A percentile compares a stretch with the other conserved stretches of the same genome.
phyloP scores from a whole-genome alignment of 2,797 vertebrate genomes.

The Stomatorhinus walkeri region DNA sequence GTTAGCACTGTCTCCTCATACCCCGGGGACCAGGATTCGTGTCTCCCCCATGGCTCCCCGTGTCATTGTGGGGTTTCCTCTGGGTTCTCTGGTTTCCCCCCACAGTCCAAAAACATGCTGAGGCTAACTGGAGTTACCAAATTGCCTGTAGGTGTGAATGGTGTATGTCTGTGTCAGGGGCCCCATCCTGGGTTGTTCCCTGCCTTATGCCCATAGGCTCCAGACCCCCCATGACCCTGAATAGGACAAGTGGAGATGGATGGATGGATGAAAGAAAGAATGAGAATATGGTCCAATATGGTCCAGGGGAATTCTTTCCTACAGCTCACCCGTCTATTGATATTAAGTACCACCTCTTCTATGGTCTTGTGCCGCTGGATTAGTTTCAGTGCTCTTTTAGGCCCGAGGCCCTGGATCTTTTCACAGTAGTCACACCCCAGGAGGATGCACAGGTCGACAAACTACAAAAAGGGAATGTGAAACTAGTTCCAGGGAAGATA shows the following conservation, averaged over 20 bases:
- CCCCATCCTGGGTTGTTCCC: neutral
- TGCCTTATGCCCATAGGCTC: neutral
- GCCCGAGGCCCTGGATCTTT: conserved; percentile 66
- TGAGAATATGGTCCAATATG: neutral
- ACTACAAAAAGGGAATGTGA: conserved; percentile 44
- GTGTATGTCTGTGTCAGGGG: neutral
- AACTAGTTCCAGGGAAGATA: neutral
- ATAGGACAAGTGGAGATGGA: neutral
- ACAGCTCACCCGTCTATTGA: conserved; percentile 58
- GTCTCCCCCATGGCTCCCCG: neutral
- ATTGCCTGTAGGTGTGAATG: neutral
- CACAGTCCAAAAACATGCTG: neutral
- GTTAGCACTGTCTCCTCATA: neutral
- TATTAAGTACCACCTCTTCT: conserved; percentile 56
- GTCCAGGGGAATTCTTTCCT: neutral
- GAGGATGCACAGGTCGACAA: conserved; percentile 76
- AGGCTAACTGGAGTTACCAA: neutral
- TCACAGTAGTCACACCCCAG: conserved; percentile 75
- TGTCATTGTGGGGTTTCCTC: neutral
- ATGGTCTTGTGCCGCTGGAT: conserved; percentile 65
- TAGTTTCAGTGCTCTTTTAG: conserved; percentile 60
- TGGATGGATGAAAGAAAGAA: neutral
- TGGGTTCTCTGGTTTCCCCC: neutral
- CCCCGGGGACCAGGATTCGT: neutral
- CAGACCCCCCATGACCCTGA: neutral